Conservation (phyloP, 2,797 vertebrate genomes). For the Gallinago stenura region DNA sequence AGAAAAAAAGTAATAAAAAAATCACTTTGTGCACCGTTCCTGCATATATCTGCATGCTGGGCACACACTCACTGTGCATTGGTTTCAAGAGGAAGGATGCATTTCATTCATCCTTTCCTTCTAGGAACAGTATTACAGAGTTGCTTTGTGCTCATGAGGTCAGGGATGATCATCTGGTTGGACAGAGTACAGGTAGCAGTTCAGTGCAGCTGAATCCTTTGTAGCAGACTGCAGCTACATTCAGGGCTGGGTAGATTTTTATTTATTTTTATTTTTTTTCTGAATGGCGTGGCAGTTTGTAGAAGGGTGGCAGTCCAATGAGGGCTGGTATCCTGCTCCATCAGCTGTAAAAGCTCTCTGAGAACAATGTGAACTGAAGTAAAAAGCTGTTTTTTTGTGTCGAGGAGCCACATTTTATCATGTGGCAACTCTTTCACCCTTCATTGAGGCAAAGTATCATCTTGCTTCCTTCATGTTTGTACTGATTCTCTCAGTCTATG, state of each 20-base stretch:
- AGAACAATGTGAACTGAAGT: background rate
- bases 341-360: background rate
- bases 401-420: background rate
- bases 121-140: background rate
- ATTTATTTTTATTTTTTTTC: background rate
- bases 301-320: background rate
- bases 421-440: background rate
- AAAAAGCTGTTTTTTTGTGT: background rate
- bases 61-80: background rate
- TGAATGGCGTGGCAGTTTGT: background rate
- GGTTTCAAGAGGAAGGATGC: background rate
- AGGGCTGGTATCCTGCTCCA: background rate
- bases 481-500: background rate
- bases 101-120: background rate
- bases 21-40: background rate
- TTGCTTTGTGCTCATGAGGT: background rate
- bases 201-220: background rate
- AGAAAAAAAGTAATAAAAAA: too few relatives aligned
- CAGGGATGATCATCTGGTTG: background rate
- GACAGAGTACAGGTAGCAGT: background rate
- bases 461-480: background rate
- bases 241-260: background rate
- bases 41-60: background rate
- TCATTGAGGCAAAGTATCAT: background rate
- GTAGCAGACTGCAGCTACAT: background rate